Evolutionary conservation across 1,140 invertebrate genomes (phyloP).

Genomic region (Piezodorus guildinii): DNA sequence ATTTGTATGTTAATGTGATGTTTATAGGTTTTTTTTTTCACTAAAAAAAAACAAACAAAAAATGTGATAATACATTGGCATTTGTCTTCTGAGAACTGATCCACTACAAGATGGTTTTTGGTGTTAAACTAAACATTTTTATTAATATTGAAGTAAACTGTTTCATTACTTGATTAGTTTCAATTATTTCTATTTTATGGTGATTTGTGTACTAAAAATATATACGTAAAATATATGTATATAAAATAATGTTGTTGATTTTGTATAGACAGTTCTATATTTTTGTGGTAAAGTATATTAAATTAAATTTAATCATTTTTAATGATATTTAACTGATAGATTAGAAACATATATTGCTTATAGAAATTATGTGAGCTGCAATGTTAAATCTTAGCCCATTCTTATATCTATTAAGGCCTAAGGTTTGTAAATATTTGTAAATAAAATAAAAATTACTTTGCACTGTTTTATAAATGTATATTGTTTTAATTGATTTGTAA

Average conservation of each 20-base stretch:
- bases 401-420: constrained; percentile 20
- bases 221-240: constrained; percentile 9
- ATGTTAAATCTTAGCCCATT: constrained; percentile 12
- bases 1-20: too few species aligned
- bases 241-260: constrained; percentile 7
- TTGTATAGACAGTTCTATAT: constrained; percentile 21
- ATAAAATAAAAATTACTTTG: not conserved
- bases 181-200: too few species aligned
- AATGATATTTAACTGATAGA: not conserved
- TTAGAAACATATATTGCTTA: constrained; percentile 9
- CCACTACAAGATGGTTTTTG: too few species aligned
- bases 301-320: not conserved
- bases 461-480: too few species aligned
- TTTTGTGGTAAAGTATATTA: constrained; percentile 15
- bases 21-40: too few species aligned
- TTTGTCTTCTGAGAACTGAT: too few species aligned
- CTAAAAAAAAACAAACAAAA: too few species aligned
- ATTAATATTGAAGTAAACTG: too few species aligned
- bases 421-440: constrained; percentile 13
- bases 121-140: too few species aligned
- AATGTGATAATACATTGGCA: too few species aligned
- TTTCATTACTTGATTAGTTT: too few species aligned
- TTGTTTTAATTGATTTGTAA: too few species aligned
- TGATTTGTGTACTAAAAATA: not conserved
- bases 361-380: constrained; percentile 1